Conservation (phyloP, 2,888 invertebrate species). For the Athalia rosae region DNA sequence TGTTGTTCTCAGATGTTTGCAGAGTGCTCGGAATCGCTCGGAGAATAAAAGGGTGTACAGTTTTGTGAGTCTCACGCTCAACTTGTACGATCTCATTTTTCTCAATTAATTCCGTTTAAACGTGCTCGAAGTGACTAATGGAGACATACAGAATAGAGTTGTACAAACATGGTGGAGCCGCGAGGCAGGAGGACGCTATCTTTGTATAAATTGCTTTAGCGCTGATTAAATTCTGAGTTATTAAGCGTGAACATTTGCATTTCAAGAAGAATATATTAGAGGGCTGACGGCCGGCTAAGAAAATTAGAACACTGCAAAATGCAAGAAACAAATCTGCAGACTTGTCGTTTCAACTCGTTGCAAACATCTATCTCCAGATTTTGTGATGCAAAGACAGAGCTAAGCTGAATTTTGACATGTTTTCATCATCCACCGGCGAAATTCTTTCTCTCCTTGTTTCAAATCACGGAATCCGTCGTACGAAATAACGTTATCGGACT, state of each 20-base stretch:
- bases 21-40: not conserved
- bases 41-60: not conserved
- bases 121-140: slow-evolving; percentile 41
- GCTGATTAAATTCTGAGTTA: slow-evolving; percentile 61
- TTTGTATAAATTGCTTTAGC: slow-evolving; percentile 56
- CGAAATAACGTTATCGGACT: slow-evolving; percentile 50
- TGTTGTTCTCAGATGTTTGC: not conserved
- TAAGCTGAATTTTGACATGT: not conserved
- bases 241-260: slow-evolving; percentile 56
- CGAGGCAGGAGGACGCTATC: slow-evolving; percentile 46
- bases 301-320: slow-evolving; percentile 26
- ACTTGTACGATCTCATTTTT: slow-evolving; percentile 23
- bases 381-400: slow-evolving; percentile 1
- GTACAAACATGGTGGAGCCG: slow-evolving; percentile 33
- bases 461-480: not conserved
- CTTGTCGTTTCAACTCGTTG: not conserved
- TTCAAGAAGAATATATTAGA: slow-evolving; percentile 55
- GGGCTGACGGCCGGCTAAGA: slow-evolving; percentile 21
- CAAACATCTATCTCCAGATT: not conserved
- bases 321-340: slow-evolving; percentile 4
- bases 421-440: not conserved
- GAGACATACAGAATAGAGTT: slow-evolving; percentile 26
- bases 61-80: slow-evolving; percentile 1
- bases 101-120: slow-evolving; percentile 39
- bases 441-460: not conserved